These are phyloP conservation scores for Thymelicus sylvestris DNA, from an alignment of 2,888 invertebrate species.

Conservation along the genomic window DNA sequence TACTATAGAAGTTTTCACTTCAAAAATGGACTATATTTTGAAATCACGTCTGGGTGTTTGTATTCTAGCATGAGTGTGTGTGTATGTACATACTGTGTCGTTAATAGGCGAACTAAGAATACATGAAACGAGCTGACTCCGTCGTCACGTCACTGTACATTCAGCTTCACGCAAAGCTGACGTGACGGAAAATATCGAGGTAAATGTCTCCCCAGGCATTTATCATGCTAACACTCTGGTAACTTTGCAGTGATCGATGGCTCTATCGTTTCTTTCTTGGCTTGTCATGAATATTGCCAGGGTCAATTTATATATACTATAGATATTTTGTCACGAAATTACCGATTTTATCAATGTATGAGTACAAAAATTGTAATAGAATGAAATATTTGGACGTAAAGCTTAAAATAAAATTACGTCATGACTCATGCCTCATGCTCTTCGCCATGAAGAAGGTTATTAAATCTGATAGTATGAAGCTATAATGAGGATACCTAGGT, in stretches of 20 bases:
- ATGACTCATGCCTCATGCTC: too few relatives aligned
- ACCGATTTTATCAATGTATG: not conserved
- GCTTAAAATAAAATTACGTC: too few relatives aligned
- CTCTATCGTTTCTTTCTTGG: constrained; percentile 26
- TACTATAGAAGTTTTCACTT: too few relatives aligned
- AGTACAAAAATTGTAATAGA: too few relatives aligned
- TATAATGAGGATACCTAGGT: too few relatives aligned
- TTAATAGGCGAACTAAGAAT: not conserved
- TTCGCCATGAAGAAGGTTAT: too few relatives aligned
- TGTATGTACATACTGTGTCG: not conserved
- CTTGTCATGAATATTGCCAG: constrained; percentile 31
- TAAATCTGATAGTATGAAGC: too few relatives aligned
- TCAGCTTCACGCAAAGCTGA: constrained; percentile 22
- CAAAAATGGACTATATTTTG: too few relatives aligned
- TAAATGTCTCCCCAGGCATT: constrained; percentile 31
- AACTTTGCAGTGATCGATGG: constrained; percentile 33
- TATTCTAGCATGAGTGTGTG: not conserved
- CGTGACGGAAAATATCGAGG: constrained; percentile 28
- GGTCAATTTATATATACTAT: constrained; percentile 15
- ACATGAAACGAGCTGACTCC: not conserved
- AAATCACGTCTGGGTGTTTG: too few relatives aligned
- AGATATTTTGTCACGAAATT: not conserved
- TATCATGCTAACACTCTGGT: constrained; percentile 33
- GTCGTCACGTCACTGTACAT: constrained; percentile 6
- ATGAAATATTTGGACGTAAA: too few relatives aligned